Evolutionary conservation across 1,140 invertebrate species (phyloP), one percentile per base, ranked within the genome.

Genomic region (Rhynchophorus ferrugineus): DNA sequence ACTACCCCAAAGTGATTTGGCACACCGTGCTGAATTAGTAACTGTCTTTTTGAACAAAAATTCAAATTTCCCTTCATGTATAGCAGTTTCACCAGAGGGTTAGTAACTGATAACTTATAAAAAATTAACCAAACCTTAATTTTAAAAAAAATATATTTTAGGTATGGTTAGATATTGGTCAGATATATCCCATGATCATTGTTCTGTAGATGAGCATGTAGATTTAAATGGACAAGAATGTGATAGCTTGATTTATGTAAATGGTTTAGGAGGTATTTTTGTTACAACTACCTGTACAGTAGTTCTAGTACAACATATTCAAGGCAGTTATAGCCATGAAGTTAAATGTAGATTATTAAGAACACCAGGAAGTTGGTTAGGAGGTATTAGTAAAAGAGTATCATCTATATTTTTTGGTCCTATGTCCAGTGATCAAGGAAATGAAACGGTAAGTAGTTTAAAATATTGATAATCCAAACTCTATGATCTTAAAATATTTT

Each of bases 61-160:
- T 2, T 61, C 53, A 50, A 44, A 54, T 77, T 78, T 84, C 57
- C 87, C 91, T 19, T 85, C 87, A 7, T 94, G 91, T 63, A 83
- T 96, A 58, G 91, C 91, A 33, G 89, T 94, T 0, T 95, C 91
- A 8, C 91, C 93, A 18, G 92, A 95, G 68, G 94, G 92, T 59
- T 5, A 8, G 29, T 48, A 3, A 18, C 8, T 14, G 18, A 16
- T 22, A 48, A 5, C 5, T 11, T 38, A 20, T 37, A 5, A 39
- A 45, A 18, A 39, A 7, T 3, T 29, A 21, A 3, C 8, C 8
- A 17, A 22, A 17, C 35, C 7, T 46, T 9, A 14, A 11, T 13
- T 35, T 14, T 35, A 29, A 29, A 29, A 13, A 7, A 11, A 38
- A 16, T 37, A 6, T 41, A 44, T 53, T 49, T 16, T 29, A 63